Evolutionary conservation across 2,797 vertebrate species (phyloP), one percentile per base, ranked within the genome.

Genomic region (Tinamus major): DNA sequence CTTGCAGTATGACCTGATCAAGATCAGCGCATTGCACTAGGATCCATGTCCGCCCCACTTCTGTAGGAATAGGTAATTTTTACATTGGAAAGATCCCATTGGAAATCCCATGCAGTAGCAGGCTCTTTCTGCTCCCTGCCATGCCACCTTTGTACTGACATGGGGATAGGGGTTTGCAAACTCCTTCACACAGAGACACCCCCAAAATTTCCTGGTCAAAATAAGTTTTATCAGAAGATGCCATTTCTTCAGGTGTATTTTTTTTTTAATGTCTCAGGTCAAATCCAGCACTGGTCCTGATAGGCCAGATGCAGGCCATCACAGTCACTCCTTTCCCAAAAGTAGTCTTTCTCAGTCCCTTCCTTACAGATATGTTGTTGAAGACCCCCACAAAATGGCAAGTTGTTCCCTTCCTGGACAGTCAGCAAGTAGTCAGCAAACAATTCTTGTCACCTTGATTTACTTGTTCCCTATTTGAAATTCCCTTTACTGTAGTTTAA

Each of bases 401-500:
- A 87, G 69, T 37, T 44, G 82, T 7, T 37, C 64, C 91, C 79
- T 56, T 85, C 93, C 85, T 72, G 85, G 92, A 59, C 61, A 49
- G 65, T 75, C 92, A 89, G 81, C 59, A 96, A 92, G 89, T 91
- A 93, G 65, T 75, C 92, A 89, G 85, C 58, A 96, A 92, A 91
- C 92, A 94, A 91, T 95, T 91, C 93, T 85, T 93, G 93, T 94
- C 89, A 92, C 69, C 85, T 79, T 92, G 85, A 94, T 92, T 96
- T 94, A 91, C 75, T 91, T 41, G 48, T 87, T 46, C 53, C 85
- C 94, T 58, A 33, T 85, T 75, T 87, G 72, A 91, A 93, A 94
- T 80, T 85, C 89, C 82, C 58, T 83, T 93, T 87, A 18, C 93
- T 89, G 92, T 89, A 80, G 58, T 95, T 94, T 68, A 92, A 77